These are phyloP conservation scores for Xanthostigma xanthostigma DNA, from an alignment of 2,888 invertebrate species.

Conservation along the genomic window DNA sequence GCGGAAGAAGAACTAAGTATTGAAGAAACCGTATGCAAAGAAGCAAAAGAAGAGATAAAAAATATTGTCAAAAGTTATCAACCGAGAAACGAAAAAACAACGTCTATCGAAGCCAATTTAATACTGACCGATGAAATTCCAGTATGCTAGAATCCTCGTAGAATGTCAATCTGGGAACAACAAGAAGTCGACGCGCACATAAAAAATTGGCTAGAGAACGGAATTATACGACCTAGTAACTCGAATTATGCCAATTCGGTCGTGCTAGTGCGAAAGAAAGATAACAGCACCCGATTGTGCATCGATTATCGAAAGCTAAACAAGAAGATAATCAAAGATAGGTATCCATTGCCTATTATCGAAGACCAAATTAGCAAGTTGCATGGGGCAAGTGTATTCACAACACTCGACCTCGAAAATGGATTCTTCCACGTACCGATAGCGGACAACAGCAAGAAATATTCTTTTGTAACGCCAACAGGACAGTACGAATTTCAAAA, in stretches of 20 bases:
- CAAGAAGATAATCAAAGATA: neutral
- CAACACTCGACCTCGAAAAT: neutral
- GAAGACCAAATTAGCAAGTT: neutral
- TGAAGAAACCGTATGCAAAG: neutral
- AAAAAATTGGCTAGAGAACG: neutral
- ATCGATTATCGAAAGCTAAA: neutral
- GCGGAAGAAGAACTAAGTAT: neutral
- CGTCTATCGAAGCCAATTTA: neutral
- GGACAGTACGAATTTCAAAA: too few relatives aligned
- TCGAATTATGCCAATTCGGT: too few relatives aligned
- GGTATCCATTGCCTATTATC: neutral
- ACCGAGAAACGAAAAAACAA: neutral
- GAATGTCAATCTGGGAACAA: neutral
- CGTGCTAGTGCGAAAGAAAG: too few relatives aligned
- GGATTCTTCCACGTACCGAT: too few relatives aligned
- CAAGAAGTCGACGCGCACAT: neutral
- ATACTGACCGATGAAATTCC: neutral
- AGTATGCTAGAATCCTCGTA: neutral
- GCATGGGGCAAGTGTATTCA: neutral
- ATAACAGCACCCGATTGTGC: neutral
- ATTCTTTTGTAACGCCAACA: too few relatives aligned
- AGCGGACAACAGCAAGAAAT: too few relatives aligned
- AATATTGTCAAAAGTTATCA: neutral
- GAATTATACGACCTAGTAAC: neutral
- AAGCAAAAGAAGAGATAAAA: neutral